phyloP scores from a whole-genome alignment of 2,113 vertebrate genomes.

The Lampris incognitus region DNA sequence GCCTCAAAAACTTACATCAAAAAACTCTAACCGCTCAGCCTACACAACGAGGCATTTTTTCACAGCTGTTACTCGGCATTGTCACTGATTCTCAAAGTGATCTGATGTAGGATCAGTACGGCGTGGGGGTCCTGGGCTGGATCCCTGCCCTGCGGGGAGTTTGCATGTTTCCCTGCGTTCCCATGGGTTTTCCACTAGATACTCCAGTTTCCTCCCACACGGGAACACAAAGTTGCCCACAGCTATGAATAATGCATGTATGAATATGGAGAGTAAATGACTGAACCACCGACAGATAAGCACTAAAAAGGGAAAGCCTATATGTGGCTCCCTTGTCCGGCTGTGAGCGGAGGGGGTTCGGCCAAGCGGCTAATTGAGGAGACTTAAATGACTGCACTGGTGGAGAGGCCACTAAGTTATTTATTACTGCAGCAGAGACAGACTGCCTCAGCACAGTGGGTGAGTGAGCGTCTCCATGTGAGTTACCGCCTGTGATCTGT shows the following conservation, averaged over 20 bases:
- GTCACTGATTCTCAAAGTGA: background rate
- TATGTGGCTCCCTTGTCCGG: constrained; percentile 41
- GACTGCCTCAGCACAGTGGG: constrained; percentile 66
- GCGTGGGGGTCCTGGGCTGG: too few species aligned
- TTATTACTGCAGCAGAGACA: constrained; percentile 80
- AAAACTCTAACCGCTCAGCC: constrained; percentile 10
- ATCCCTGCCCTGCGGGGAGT: too few species aligned
- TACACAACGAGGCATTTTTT: constrained; percentile 15
- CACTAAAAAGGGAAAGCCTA: constrained; percentile 15
- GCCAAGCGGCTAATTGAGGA: constrained; percentile 74
- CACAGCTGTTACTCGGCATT: constrained; percentile 15
- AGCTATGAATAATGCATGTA: too few species aligned
- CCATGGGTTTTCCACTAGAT: too few species aligned
- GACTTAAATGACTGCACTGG: constrained; percentile 71
- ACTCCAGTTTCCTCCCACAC: too few species aligned
- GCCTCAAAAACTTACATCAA: too few species aligned
- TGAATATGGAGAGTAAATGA: too few species aligned
- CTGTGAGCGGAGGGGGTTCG: constrained; percentile 59
- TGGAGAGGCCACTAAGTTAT: constrained; percentile 79
- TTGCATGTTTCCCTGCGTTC: too few species aligned
- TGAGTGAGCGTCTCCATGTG: constrained; percentile 25
- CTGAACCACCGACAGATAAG: background rate
- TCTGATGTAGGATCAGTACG: too few species aligned
- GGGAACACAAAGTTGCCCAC: too few species aligned
- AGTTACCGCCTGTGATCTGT: constrained; percentile 41